Percentiles rank a stretch among this genome's conserved stretches.
Evolutionary conservation across 2,113 vertebrate species (phyloP).

Genomic region (Fregetta grallaria): DNA sequence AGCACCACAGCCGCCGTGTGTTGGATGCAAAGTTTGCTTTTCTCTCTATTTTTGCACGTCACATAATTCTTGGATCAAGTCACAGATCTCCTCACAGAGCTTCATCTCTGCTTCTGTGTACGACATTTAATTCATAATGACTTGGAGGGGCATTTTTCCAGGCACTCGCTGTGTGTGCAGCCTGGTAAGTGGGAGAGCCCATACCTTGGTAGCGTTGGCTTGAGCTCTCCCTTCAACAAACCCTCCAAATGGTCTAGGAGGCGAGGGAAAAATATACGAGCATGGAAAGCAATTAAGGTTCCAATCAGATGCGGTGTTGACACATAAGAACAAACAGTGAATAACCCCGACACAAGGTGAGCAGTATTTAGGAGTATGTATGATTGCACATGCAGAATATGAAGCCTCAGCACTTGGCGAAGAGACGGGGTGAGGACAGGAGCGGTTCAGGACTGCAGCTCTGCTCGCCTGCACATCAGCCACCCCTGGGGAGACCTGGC

Average conservation of each 20-base stretch:
- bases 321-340: background rate
- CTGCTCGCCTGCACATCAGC: background rate
- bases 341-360: background rate
- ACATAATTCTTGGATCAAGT: background rate
- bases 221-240: background rate
- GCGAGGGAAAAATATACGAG: background rate
- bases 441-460: background rate
- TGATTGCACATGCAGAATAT: background rate
- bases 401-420: background rate
- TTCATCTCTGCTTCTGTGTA: background rate
- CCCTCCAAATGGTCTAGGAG: conserved; percentile 15
- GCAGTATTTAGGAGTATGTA: background rate
- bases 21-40: background rate
- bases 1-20: background rate
- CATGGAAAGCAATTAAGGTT: conserved; percentile 22
- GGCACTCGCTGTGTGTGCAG: background rate
- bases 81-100: background rate
- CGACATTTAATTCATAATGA: background rate
- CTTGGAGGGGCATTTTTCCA: conserved; percentile 8
- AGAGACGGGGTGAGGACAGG: background rate
- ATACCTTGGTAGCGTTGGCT: background rate
- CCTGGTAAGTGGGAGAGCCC: background rate
- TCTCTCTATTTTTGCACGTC: background rate
- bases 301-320: conserved; percentile 1
- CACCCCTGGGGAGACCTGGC: background rate